Evolutionary conservation across 1,140 invertebrate species (phyloP), one percentile per base, ranked within the genome.

Genomic region (Aporrectodea caliginosa): DNA sequence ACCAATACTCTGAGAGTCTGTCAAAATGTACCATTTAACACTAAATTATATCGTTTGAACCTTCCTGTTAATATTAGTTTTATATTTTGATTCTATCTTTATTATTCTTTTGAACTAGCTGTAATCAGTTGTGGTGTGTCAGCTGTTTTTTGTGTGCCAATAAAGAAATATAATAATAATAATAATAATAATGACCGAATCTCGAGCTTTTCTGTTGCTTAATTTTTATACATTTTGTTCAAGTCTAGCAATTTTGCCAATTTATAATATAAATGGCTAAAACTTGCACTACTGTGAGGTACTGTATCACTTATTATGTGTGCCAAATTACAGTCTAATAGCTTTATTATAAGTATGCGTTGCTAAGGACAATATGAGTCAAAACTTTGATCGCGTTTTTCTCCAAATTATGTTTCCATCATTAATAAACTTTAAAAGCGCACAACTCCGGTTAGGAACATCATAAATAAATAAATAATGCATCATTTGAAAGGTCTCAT

Each of bases 191-290:
- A 58, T 58, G 6, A 58, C 43, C 43, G 6, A 58, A 58, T 58
- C 22, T 6, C 43, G 43, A 58, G 22, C 6, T 22, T 22, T 58
- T 12, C 22, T 22, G 22, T 58, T 58, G 43, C 22, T 22, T 12
- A 58, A 58, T 58, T 58, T 58, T 58, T 58, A 58, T 58, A 58
- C n/a, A n/a, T n/a, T n/a, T n/a, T n/a, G n/a, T n/a, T n/a, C n/a
- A n/a, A n/a, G n/a, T n/a, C n/a, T n/a, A n/a, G n/a, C n/a, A n/a
- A n/a, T n/a, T n/a, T n/a, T n/a, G n/a, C n/a, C n/a, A n/a, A n/a
- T n/a, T n/a, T n/a, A n/a, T n/a, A n/a, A n/a, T n/a, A n/a, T n/a
- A n/a, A n/a, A n/a, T n/a, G n/a, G n/a, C n/a, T n/a, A n/a, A n/a
- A n/a, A n/a, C n/a, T n/a, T n/a, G n/a, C n/a, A n/a, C n/a, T n/a